Evolutionary conservation across 2,113 vertebrate genomes (phyloP), one percentile per base, ranked within the genome.

Genomic region (Trachemys scripta): DNA sequence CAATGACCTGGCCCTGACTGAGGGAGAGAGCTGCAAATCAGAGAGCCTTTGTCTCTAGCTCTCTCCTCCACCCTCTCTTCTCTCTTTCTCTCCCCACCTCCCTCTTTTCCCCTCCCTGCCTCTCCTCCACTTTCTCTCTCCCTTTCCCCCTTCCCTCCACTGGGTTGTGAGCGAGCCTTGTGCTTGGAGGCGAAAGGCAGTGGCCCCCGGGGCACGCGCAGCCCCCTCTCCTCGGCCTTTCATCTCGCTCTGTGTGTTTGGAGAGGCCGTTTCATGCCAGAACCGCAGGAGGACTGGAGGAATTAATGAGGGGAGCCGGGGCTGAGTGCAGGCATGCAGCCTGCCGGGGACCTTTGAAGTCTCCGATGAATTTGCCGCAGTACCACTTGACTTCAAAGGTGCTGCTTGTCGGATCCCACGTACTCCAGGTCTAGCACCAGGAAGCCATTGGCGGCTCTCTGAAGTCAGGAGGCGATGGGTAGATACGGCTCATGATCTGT

Each of bases 341-440:
- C 95, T 38, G 2, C 4, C 1, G 76, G 83, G 84, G 94, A 80
- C 54, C 93, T 98, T 97, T 97, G 97, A 97, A 96, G 94, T 84
- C 54, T 42, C 75, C 31, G 65, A 89, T 84, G 42, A 76, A 80
- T 96, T 45, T 85, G 83, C 49, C 72, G 90, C 65, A 56, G 4
- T 22, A 53, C 49, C 92, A 82, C 85, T 89, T 31, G 84, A 86
- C 96, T 96, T 98, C 96, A 98, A 96, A 97, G 95, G 78, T 5
- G 29, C 38, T 84, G 57, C 80, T 90, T 86, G 80, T 54, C 82
- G 80, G 82, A 90, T 89, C 91, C 94, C 80, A 6, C 76, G 79
- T 82, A 69, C 75, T 90, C 42, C 19, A 42, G 79, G 57, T 80
- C 29, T 59, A 90, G 76, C 84, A 10, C n/a, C 42, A 25, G 59